A percentile compares a stretch with the other conserved stretches of the same genome.
Evolutionary conservation across 2,113 vertebrate species (phyloP).

Genomic region (Cephalopholis sonnerati): DNA sequence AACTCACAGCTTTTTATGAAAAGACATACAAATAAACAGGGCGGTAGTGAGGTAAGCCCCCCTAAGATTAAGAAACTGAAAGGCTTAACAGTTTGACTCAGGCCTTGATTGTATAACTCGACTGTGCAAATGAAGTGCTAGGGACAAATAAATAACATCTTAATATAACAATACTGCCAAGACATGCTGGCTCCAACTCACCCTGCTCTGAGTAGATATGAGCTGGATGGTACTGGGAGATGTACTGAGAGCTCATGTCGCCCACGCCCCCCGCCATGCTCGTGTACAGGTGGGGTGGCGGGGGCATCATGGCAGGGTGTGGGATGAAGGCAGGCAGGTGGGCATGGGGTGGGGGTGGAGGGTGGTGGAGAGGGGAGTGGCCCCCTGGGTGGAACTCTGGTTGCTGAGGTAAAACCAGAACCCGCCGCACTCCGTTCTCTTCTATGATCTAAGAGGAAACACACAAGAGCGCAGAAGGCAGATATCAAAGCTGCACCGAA

Average conservation of each 20-base stretch:
- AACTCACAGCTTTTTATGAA: conserved; percentile 3
- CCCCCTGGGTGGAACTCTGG: conserved; percentile 96
- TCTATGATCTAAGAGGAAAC: conserved; percentile 91
- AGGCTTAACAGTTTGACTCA: conserved; percentile 22
- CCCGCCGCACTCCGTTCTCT: conserved; percentile 96
- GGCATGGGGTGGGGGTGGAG: conserved; percentile 92
- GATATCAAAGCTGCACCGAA: background rate
- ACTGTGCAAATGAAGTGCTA: conserved; percentile 13
- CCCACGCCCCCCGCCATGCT: conserved; percentile 90
- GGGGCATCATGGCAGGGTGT: conserved; percentile 94
- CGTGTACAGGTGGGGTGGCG: conserved; percentile 92
- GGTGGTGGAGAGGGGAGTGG: conserved; percentile 93
- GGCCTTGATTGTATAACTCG: background rate
- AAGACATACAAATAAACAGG: conserved; percentile 1
- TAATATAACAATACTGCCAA: background rate
- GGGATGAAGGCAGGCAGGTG: conserved; percentile 95
- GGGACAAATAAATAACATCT: conserved; percentile 15
- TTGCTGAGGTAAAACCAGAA: conserved; percentile 98
- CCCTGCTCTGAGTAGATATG: conserved; percentile 95
- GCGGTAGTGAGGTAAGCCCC: background rate
- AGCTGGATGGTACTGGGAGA: conserved; percentile 94
- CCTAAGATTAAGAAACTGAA: conserved; percentile 13
- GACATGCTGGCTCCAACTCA: conserved; percentile 75
- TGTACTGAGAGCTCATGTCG: conserved; percentile 93
- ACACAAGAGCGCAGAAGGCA: background rate